Evolutionary conservation across 2,888 invertebrate species (phyloP).

Genomic region (Isoperla grammatica): DNA sequence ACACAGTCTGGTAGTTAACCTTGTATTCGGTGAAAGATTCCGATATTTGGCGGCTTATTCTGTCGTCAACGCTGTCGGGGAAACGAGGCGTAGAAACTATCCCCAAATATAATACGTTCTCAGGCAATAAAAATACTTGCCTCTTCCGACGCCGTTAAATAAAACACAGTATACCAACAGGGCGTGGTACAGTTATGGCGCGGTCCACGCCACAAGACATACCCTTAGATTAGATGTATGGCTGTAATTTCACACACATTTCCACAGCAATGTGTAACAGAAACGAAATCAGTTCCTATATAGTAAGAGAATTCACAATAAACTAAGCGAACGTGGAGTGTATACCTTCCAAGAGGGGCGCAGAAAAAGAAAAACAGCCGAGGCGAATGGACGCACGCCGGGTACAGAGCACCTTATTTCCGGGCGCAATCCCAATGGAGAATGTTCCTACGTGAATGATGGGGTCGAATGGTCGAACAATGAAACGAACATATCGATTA

Average conservation of each 20-base stretch:
- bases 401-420: constrained; percentile 12
- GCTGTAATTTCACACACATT: constrained; percentile 18
- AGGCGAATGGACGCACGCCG: background rate
- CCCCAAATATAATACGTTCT: too few species aligned
- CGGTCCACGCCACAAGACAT: background rate
- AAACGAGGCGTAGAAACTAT: too few species aligned
- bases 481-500: constrained; percentile 6
- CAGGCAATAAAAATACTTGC: too few species aligned
- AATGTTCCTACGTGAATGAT: constrained; percentile 7
- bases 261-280: constrained; percentile 4
- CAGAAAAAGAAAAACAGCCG: background rate
- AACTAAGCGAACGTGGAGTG: background rate
- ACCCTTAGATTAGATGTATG: constrained; percentile 1
- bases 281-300: constrained; percentile 11
- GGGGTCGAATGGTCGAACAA: constrained; percentile 4
- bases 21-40: too few species aligned
- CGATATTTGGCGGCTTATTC: too few species aligned
- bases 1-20: too few species aligned
- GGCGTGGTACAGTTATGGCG: too few species aligned
- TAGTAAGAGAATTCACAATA: constrained; percentile 18
- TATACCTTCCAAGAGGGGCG: background rate
- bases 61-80: too few species aligned
- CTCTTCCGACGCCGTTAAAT: too few species aligned
- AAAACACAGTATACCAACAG: too few species aligned
- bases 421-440: constrained; percentile 3